Conservation (phyloP, 2,888 invertebrate genomes). For the Harpalus rubripes region DNA sequence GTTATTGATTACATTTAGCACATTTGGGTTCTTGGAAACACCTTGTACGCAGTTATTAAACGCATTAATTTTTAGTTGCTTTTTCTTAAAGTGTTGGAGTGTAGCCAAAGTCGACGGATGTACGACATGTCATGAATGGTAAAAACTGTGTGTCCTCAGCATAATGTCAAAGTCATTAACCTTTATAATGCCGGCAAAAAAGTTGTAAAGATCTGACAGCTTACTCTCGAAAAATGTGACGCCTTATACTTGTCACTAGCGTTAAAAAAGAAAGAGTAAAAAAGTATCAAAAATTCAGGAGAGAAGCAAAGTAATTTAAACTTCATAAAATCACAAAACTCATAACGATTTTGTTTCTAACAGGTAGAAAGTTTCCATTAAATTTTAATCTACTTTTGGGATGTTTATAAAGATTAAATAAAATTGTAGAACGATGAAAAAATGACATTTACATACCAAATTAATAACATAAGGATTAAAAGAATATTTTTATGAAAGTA, state of each 20-base stretch:
- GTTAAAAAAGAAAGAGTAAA: not conserved
- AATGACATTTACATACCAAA: too few species aligned
- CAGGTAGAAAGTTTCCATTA: too few species aligned
- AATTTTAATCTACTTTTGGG: too few species aligned
- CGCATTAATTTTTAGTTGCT: conserved; percentile 50
- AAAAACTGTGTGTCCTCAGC: conserved; percentile 40
- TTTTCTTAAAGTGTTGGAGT: conserved; percentile 46
- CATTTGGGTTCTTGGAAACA: conserved; percentile 40
- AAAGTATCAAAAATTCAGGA: not conserved
- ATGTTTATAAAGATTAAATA: too few species aligned
- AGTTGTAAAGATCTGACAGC: conserved; percentile 39
- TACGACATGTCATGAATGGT: conserved; percentile 39
- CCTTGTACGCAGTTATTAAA: conserved; percentile 36
- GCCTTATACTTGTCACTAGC: not conserved
- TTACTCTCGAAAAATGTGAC: conserved; percentile 37
- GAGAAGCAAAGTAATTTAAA: not conserved
- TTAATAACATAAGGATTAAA: too few species aligned
- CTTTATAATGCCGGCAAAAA: conserved; percentile 52
- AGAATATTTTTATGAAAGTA: too few species aligned
- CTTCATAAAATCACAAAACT: not conserved
- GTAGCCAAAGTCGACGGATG: conserved; percentile 33
- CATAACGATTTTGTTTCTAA: not conserved
- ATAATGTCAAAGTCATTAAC: conserved; percentile 47
- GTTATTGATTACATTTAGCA: conserved; percentile 40
- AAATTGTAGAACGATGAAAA: too few species aligned